These are phyloP conservation scores for Sycophila sp. DNA, from an alignment of 1,140 invertebrate species.

Conservation along the genomic window DNA sequence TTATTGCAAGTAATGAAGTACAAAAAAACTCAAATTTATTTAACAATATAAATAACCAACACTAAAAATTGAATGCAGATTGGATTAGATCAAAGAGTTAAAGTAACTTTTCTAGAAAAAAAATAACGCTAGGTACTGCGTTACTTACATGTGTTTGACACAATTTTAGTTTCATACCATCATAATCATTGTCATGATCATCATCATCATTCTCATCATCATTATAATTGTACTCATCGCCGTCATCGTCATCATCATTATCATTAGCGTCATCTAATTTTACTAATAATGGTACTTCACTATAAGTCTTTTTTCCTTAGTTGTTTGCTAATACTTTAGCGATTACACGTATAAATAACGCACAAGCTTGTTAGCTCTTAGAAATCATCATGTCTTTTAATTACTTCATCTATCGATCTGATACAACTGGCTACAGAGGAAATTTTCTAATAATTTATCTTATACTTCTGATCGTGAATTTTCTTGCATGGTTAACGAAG, in stretches of 20 bases:
- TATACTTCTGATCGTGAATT: neutral
- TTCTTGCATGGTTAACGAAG: slow-evolving; percentile 33
- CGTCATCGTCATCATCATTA: slow-evolving; percentile 6
- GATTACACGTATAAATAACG: slow-evolving; percentile 17
- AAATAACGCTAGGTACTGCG: no score
- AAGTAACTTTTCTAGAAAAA: neutral
- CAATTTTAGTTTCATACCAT: neutral
- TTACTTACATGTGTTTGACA: no score
- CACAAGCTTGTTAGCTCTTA: slow-evolving; percentile 30
- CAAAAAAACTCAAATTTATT: slow-evolving; percentile 19
- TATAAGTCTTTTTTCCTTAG: neutral
- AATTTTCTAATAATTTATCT: slow-evolving; percentile 9
- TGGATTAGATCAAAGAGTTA: neutral
- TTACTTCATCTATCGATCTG: neutral
- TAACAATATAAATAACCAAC: neutral
- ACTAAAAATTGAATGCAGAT: neutral
- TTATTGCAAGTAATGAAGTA: slow-evolving; percentile 8
- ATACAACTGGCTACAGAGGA: slow-evolving; percentile 3
- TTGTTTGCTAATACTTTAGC: slow-evolving; percentile 7
- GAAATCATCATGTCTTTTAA: slow-evolving; percentile 18
- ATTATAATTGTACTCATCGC: no score
- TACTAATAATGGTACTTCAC: slow-evolving; percentile 3
- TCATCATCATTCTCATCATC: neutral
- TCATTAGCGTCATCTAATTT: neutral
- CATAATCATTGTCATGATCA: neutral